Conservation (phyloP, 2,888 invertebrate genomes). For the Muscina levida region DNA sequence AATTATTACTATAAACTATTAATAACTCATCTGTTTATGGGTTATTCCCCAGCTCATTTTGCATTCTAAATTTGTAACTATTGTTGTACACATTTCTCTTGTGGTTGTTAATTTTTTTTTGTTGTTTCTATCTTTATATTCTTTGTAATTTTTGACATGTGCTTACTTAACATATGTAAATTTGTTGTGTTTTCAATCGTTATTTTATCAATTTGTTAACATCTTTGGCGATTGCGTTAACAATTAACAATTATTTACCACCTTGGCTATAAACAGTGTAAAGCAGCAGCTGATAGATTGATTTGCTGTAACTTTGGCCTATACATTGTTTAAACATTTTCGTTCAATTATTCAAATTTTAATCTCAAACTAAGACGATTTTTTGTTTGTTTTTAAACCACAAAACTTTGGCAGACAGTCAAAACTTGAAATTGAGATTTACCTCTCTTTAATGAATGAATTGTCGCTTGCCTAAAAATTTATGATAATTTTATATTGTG, state of each 20-base stretch:
- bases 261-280: slow-evolving; percentile 16
- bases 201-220: slow-evolving; percentile 47
- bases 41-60: slow-evolving; percentile 12
- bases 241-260: slow-evolving; percentile 43
- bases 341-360: slow-evolving; percentile 12
- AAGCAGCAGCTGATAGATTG: no score
- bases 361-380: not conserved
- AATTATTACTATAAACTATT: no score
- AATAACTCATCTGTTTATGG: no score
- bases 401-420: no score
- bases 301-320: no score
- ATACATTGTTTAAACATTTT: not conserved
- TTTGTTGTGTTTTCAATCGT: slow-evolving; percentile 5
- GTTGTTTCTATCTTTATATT: slow-evolving; percentile 7
- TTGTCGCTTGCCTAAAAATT: no score
- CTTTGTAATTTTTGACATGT: slow-evolving; percentile 17
- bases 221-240: slow-evolving; percentile 44
- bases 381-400: not conserved
- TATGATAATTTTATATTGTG: no score
- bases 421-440: no score
- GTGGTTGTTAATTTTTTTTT: slow-evolving; percentile 2
- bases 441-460: no score
- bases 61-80: slow-evolving; percentile 29
- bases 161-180: slow-evolving; percentile 15
- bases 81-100: slow-evolving; percentile 5